These are phyloP conservation scores for Tapirus terrestris DNA, from an alignment of 2,113 vertebrate species.

Conservation along the genomic window DNA sequence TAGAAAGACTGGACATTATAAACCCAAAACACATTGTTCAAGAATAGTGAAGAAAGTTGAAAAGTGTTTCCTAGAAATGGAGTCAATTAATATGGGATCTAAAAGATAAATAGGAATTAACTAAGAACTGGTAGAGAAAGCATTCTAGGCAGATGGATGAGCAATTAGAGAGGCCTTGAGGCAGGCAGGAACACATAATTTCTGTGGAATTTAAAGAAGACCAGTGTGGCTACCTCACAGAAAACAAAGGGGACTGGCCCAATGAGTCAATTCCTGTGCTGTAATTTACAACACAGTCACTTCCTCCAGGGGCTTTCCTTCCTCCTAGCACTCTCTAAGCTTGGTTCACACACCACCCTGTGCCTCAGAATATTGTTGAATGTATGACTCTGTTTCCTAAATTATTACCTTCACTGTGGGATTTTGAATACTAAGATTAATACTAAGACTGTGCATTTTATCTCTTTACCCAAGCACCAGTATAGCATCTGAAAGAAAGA, in stretches of 20 bases:
- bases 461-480: too few relatives aligned
- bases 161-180: not conserved
- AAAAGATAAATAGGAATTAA: not conserved
- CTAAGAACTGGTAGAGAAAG: not conserved
- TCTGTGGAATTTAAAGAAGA: not conserved
- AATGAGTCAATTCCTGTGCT: not conserved
- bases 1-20: not conserved
- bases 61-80: not conserved
- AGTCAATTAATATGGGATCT: not conserved
- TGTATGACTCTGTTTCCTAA: not conserved
- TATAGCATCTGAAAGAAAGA: not conserved
- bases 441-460: not conserved
- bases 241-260: too few relatives aligned
- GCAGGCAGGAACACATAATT: accelerated
- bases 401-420: not conserved
- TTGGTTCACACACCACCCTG: not conserved
- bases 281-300: not conserved
- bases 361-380: too few relatives aligned
- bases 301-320: not conserved
- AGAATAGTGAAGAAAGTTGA: not conserved
- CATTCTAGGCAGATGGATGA: not conserved
- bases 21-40: not conserved
- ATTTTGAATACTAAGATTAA: not conserved
- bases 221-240: too few relatives aligned
- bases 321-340: not conserved